phyloP scores from a whole-genome alignment of 2,888 invertebrate genomes.

The Phengaris alcon region DNA sequence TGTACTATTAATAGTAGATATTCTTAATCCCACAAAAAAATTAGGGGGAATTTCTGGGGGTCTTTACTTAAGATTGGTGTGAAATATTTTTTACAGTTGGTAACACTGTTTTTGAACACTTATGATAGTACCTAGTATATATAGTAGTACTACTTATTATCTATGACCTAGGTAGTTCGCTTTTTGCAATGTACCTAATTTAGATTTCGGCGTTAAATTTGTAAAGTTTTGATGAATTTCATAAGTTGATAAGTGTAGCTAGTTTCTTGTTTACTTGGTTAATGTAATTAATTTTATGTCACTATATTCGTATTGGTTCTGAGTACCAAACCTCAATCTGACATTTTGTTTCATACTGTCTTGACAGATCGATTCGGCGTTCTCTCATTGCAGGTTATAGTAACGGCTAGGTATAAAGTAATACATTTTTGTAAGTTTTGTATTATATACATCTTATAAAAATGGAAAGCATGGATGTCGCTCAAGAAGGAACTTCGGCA shows the following conservation, averaged over 20 bases:
- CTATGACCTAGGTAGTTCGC: too few species aligned
- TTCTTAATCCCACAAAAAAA: too few species aligned
- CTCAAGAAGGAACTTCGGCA: constrained; percentile 67
- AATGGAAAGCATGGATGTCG: constrained; percentile 78
- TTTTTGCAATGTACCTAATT: neutral
- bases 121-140: too few species aligned
- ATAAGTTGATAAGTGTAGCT: neutral
- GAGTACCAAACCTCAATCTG: neutral
- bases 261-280: neutral
- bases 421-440: constrained; percentile 31
- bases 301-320: neutral
- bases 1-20: too few species aligned
- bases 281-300: neutral
- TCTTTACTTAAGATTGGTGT: too few species aligned
- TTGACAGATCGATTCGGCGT: constrained; percentile 22
- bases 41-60: too few species aligned
- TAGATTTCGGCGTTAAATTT: neutral
- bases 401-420: constrained; percentile 28
- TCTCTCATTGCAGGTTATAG: constrained; percentile 64
- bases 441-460: constrained; percentile 42
- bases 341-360: neutral
- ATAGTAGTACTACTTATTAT: too few species aligned
- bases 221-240: neutral
- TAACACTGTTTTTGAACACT: too few species aligned
- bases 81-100: too few species aligned